Evolutionary conservation across 2,797 vertebrate species (phyloP).

Genomic region (Heterohyrax brucei): DNA sequence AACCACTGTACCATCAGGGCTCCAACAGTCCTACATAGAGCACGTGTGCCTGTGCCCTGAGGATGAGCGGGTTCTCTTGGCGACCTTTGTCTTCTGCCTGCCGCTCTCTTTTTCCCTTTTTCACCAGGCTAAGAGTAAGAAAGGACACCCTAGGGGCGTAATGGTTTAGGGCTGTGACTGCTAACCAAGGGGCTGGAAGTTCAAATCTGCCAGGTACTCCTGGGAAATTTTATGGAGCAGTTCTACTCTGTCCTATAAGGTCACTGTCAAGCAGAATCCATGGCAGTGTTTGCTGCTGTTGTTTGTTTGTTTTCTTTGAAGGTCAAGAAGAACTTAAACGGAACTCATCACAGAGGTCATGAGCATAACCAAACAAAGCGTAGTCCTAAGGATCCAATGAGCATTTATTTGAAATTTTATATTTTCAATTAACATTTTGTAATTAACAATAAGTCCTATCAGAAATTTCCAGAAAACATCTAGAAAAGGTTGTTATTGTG

Average conservation of each 20-base stretch:
- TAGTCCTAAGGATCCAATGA: background rate
- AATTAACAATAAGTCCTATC: background rate
- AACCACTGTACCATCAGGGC: background rate
- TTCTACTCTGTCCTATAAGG: too few relatives aligned
- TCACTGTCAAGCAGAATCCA: too few relatives aligned
- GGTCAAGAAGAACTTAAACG: background rate
- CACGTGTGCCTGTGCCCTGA: background rate
- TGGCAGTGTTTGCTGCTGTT: too few relatives aligned
- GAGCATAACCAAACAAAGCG: background rate
- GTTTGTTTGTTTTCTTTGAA: too few relatives aligned
- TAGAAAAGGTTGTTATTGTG: background rate
- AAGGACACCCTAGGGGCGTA: too few relatives aligned
- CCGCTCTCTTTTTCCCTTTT: background rate
- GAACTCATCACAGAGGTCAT: background rate
- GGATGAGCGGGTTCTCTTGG: background rate
- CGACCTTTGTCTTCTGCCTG: background rate
- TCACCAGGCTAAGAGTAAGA: background rate
- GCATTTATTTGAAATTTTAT: background rate
- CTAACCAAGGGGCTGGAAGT: too few relatives aligned
- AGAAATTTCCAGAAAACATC: slow-evolving; percentile 3
- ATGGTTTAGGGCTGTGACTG: too few relatives aligned
- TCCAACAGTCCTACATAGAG: background rate
- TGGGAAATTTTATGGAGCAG: too few relatives aligned
- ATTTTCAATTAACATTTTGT: slow-evolving; percentile 4
- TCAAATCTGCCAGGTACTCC: too few relatives aligned